Base-by-base conservation (phyloP, 2,797 vertebrate genomes). In the Rousettus madagascariensis region DNA sequence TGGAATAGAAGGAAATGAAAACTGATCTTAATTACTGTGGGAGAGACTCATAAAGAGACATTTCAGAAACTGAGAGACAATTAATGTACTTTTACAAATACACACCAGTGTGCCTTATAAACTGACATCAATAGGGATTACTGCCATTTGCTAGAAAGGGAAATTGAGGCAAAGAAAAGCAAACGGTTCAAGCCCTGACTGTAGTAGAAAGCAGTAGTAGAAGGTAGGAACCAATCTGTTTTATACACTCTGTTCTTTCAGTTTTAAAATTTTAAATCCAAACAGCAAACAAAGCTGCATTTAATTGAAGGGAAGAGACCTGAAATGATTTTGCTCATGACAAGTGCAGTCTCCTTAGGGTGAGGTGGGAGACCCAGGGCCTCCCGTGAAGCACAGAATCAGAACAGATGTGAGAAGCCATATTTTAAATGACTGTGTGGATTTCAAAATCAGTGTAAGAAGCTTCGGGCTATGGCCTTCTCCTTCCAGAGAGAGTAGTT, bases 1-100 rank as follows among this genome's bases (percentile, higher is more conserved):
- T 65, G 38, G 89, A 83, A 68, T 38, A 88, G 46, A 71, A 92
- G 77, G 28, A 93, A 95, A 95, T 95, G 86, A 85, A 96, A 96
- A 95, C 33, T n/a, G 86, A 93, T 84, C 65, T 65, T 16, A 69
- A 30, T 83, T 79, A 94, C 65, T 85, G 41, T 88, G 63, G 33
- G 51, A 59, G 61, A 96, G 92, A 33, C 30, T 74, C 63, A 66
- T 86, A 87, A 59, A 82, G 69, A 72, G 11, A 74, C 57, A 57
- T 91, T 86, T 75, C 55, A 92, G 46, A 46, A 88, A 30, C 74
- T 16, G 17, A 63, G 41, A 80, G 22, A 30, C 69, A 75, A 36
- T 26, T 69, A 75, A 53, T 61, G 11, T 9, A 69, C 15, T 90
- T 93, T 94, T 74, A 72, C 85, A 84, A 90, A 66, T 77, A 38